Percentiles rank a stretch among this genome's conserved stretches.
phyloP scores from a whole-genome alignment of 2,113 vertebrate species.

The Xyliphius kryptos region DNA sequence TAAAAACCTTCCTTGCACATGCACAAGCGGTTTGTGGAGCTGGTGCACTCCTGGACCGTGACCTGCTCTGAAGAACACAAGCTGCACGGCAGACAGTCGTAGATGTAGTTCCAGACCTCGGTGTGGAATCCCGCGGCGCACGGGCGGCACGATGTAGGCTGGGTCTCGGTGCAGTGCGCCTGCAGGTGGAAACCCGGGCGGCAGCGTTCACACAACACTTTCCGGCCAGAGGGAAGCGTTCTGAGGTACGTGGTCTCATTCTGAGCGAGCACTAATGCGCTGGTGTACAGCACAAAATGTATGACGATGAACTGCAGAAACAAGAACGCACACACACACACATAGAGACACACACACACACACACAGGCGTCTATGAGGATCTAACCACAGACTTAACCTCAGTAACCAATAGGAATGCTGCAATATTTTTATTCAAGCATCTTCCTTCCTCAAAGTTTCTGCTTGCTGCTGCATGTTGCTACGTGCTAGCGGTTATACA shows the following conservation, averaged over 20 bases:
- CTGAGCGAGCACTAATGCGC: neutral
- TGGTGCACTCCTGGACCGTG: neutral
- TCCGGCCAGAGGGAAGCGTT: neutral
- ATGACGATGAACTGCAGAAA: neutral
- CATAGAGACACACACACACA: too few species aligned
- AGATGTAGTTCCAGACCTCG: conserved; percentile 2
- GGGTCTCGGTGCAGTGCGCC: neutral
- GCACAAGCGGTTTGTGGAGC: neutral
- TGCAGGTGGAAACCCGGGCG: neutral
- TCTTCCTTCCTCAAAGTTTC: too few species aligned
- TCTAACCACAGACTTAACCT: too few species aligned
- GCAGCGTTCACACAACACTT: neutral
- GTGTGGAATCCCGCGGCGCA: neutral
- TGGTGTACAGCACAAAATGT: neutral
- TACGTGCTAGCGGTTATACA: too few species aligned
- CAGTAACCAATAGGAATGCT: too few species aligned
- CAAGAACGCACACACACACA: too few species aligned
- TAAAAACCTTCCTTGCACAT: conserved; percentile 2
- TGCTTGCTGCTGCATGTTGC: too few species aligned
- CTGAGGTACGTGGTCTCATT: neutral
- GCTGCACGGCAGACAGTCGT: neutral
- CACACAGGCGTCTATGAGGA: too few species aligned
- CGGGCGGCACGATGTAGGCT: neutral
- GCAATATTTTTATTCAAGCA: too few species aligned
- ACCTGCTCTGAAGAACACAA: neutral